Conservation (phyloP, 2,888 invertebrate genomes). For the Dione vanillae region DNA sequence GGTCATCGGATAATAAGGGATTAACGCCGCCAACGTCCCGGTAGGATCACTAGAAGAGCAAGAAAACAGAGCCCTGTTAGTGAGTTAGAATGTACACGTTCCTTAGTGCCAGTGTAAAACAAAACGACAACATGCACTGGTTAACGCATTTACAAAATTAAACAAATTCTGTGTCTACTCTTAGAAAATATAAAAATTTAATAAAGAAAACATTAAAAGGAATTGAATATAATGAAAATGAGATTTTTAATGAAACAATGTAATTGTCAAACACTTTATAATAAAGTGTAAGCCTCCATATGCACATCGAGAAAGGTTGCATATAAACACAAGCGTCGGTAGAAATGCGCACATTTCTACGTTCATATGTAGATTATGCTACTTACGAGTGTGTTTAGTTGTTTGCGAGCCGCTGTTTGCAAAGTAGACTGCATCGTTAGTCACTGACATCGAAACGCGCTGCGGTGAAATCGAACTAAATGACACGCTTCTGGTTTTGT, state of each 20-base stretch:
- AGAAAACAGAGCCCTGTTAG: no score
- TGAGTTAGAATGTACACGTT: no score
- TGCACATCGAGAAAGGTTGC: conserved; percentile 21
- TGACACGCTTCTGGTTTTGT: conserved; percentile 55
- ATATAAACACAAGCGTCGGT: neutral
- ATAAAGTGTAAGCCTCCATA: conserved; percentile 1
- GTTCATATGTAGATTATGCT: conserved; percentile 45
- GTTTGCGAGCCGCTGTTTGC: conserved; percentile 37
- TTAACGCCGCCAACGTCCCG: no score
- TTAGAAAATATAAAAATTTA: neutral
- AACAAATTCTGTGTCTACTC: neutral
- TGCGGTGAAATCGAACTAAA: conserved; percentile 61
- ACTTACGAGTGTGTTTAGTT: conserved; percentile 42
- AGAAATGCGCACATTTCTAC: conserved; percentile 41
- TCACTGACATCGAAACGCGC: conserved; percentile 68
- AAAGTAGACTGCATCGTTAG: conserved; percentile 57
- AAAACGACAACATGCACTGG: no score
- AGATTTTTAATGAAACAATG: neutral
- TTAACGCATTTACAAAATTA: no score
- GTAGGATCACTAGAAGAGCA: no score
- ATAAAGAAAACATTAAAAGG: neutral
- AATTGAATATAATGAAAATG: neutral
- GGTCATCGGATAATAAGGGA: no score
- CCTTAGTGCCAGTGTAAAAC: no score
- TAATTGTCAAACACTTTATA: neutral